phyloP scores from a whole-genome alignment of 1,140 invertebrate species.

The Micrasema longulum region DNA sequence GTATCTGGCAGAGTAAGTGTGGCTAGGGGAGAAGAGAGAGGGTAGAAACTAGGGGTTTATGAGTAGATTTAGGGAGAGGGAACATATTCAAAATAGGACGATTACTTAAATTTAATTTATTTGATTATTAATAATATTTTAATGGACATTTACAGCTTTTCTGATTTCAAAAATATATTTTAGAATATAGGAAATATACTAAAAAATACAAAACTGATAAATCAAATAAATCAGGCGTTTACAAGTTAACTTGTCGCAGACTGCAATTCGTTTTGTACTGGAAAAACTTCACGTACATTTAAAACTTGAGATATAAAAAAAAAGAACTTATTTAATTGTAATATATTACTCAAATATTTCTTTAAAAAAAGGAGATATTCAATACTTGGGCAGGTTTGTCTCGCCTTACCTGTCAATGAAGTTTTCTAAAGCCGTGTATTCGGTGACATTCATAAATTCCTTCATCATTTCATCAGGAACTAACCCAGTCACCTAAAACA shows the following conservation, averaged over 20 bases:
- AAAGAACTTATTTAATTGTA: not conserved
- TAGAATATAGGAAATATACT: too few species aligned
- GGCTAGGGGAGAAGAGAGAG: too few species aligned
- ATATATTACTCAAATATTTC: not conserved
- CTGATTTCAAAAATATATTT: too few species aligned
- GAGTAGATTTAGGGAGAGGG: not conserved
- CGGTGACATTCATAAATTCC: constrained; percentile 61
- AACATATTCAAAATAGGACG: too few species aligned
- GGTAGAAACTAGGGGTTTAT: too few species aligned
- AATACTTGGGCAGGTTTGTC: not conserved
- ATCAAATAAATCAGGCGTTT: too few species aligned
- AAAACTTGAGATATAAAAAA: not conserved
- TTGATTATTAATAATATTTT: too few species aligned
- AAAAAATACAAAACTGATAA: too few species aligned
- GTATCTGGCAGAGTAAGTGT: not conserved
- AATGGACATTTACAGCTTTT: too few species aligned
- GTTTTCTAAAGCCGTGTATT: constrained; percentile 63
- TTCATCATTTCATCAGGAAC: constrained; percentile 61
- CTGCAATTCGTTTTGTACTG: not conserved
- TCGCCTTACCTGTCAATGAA: constrained; percentile 64
- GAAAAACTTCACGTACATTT: too few species aligned
- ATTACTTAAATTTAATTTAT: too few species aligned
- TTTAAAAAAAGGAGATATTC: not conserved
- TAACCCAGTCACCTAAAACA: constrained; percentile 63
- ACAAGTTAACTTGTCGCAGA: too few species aligned